A percentile compares a stretch with the other conserved stretches of the same genome.
Evolutionary conservation across 2,888 invertebrate species (phyloP).

Genomic region (Euzetes globulus): DNA sequence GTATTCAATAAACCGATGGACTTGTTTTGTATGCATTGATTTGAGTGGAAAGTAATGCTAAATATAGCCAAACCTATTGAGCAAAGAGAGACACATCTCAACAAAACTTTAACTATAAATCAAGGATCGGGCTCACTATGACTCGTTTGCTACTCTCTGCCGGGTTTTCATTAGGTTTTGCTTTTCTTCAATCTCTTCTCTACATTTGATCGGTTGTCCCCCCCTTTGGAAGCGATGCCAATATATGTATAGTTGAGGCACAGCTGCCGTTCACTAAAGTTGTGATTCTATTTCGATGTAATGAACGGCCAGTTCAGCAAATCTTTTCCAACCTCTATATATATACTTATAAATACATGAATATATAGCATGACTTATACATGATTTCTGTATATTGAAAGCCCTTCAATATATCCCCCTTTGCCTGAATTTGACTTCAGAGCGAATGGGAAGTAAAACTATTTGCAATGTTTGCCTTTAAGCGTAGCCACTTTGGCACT

Average conservation of each 20-base stretch:
- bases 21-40: not conserved
- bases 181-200: slow-evolving; percentile 2
- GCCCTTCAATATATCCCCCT: not conserved
- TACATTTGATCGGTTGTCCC: slow-evolving; percentile 6
- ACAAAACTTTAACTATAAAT: slow-evolving; percentile 22
- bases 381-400: not conserved
- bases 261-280: slow-evolving; percentile 5
- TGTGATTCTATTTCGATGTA: not conserved
- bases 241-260: not conserved
- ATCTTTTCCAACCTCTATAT: not conserved
- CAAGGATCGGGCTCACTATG: slow-evolving; percentile 19
- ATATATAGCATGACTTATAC: slow-evolving; percentile 5
- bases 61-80: slow-evolving; percentile 6
- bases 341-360: too few species aligned
- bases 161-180: slow-evolving; percentile 1
- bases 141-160: not conserved
- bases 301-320: not conserved
- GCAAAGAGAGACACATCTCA: not conserved
- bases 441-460: slow-evolving; percentile 22
- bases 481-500: not conserved
- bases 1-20: not conserved
- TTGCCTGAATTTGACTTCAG: slow-evolving; percentile 10
- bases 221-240: slow-evolving; percentile 10
- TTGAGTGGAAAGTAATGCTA: not conserved
- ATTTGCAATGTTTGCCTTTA: not conserved